phyloP scores from a whole-genome alignment of 2,888 invertebrate genomes.

The Margaritifera margaritifera region DNA sequence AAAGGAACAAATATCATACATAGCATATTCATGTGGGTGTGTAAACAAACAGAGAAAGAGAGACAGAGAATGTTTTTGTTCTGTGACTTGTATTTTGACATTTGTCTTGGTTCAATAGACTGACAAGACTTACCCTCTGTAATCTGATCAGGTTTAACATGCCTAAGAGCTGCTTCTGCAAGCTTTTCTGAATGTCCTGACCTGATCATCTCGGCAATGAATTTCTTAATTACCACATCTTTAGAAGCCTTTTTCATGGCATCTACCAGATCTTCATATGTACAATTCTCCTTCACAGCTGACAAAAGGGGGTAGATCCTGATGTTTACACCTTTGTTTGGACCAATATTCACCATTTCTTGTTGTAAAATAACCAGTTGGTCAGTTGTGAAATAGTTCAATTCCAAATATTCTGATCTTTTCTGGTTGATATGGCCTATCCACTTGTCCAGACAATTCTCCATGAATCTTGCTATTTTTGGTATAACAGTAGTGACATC shows the following conservation, averaged over 20 bases:
- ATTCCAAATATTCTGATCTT: conserved; percentile 37
- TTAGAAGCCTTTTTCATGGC: conserved; percentile 39
- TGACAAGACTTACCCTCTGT: conserved; percentile 15
- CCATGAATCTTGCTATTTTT: conserved; percentile 23
- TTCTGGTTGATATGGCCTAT: conserved; percentile 40
- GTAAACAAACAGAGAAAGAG: no score
- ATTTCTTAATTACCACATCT: conserved; percentile 13
- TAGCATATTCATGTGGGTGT: no score
- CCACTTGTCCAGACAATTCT: conserved; percentile 43
- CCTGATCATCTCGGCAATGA: conserved; percentile 14
- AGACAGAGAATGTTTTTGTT: no score
- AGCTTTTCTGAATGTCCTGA: conserved; percentile 14
- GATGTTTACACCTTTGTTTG: conserved; percentile 15
- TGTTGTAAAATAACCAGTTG: conserved; percentile 59
- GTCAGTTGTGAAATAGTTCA: conserved; percentile 58
- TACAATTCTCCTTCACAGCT: conserved; percentile 39
- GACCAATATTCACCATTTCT: conserved; percentile 44
- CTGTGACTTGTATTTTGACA: no score
- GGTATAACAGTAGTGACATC: conserved; percentile 21
- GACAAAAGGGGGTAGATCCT: conserved; percentile 44
- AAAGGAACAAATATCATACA: no score
- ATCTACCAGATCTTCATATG: conserved; percentile 29
- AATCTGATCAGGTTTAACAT: conserved; percentile 8
- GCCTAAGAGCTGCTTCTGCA: conserved; percentile 16
- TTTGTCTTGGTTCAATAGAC: no score